phyloP scores from a whole-genome alignment of 2,113 vertebrate species.

The Balaeniceps rex region DNA sequence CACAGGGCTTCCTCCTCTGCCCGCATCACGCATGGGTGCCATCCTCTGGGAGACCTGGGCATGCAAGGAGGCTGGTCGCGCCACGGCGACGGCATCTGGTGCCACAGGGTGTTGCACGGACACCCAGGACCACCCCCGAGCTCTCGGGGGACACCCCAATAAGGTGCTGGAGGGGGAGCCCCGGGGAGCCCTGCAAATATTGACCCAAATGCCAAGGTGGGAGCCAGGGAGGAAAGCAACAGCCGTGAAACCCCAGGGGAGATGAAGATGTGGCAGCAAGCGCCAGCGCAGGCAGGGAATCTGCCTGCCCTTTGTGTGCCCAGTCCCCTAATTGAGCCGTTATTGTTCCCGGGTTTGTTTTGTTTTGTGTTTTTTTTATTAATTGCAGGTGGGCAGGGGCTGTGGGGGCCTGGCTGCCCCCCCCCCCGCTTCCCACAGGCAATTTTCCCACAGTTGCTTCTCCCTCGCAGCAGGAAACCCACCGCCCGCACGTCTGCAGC shows the following conservation, averaged over 20 bases:
- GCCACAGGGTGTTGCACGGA: background rate
- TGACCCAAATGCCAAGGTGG: background rate
- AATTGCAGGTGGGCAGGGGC: background rate
- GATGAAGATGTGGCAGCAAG: background rate
- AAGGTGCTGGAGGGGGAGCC: background rate
- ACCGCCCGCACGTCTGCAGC: background rate
- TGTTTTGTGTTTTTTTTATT: background rate
- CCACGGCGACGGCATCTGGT: background rate
- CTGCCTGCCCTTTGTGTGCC: background rate
- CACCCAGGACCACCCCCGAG: background rate
- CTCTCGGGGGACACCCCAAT: background rate
- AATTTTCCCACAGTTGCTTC: constrained; percentile 42
- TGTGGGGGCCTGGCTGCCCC: background rate
- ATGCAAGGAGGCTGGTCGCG: fast-evolving
- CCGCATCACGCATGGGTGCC: fast-evolving
- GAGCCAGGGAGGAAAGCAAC: background rate
- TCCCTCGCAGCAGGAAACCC: background rate
- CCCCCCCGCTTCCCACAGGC: background rate
- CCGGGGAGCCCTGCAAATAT: background rate
- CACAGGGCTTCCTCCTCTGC: background rate
- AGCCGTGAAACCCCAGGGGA: background rate
- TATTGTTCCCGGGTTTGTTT: background rate
- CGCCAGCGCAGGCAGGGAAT: background rate
- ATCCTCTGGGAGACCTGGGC: fast-evolving
- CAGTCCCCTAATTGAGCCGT: background rate